Evolutionary conservation across 1,140 invertebrate genomes (phyloP), one percentile per base, ranked within the genome.

Genomic region (Drosophila pseudoananassae): DNA sequence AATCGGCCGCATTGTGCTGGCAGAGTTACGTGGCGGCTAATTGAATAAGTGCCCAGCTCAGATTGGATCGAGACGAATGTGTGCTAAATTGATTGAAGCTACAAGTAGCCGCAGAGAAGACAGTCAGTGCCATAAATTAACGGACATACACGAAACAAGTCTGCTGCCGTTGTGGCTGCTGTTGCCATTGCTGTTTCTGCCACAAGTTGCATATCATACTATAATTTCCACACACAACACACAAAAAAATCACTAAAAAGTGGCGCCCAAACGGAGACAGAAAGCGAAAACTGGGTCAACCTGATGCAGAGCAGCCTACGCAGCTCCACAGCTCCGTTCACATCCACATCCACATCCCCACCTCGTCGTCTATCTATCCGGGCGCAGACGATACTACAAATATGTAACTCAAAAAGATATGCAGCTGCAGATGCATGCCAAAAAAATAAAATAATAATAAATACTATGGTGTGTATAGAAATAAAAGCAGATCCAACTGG

Each of bases 271-370:
- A 78, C 55, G 76, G 63, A 78, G 76, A 78, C 76, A 75, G 56
- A 85, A 85, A 85, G 81, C 83, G 82, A 85, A 85, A 85, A 85
- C 82, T 85, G 82, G 82, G 82, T 85, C 82, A 82, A 88, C 83
- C 82, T 85, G 83, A 82, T 88, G 82, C 82, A 66, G 49, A 74
- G 77, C 81, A 76, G 78, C 81, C 81, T 84, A 84, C 81, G 81
- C 81, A 78, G 58, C 40, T 17, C 27, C 20, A 50, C 54, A 53
- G 12, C 38, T 40, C 8, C 38, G 38, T 40, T 14, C 40, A 15
- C 60, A 46, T 40, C 40, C 25, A 47, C 52, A 25, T 25, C 23
- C 25, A 7, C 10, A 29, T 45, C 14, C 55, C 14, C 47, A 50
- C 15, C 49, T 76, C 55, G 52, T 33, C 57, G 76, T 79, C 78